Base-by-base conservation (phyloP, 2,888 invertebrate species). In the Drosophila eohydei region DNA sequence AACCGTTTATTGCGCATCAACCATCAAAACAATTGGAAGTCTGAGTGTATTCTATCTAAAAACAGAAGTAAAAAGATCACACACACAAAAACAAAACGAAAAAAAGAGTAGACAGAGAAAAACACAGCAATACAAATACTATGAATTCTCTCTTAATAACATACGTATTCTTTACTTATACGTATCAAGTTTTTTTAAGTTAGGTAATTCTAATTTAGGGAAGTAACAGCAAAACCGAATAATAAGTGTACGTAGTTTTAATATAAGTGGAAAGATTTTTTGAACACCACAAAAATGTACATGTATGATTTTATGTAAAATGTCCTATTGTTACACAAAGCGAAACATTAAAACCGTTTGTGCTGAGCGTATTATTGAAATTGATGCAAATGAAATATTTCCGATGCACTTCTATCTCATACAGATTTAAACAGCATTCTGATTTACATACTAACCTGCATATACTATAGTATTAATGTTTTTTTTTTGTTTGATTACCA, bases 1-100 rank as follows among this genome's bases (percentile, higher is more conserved):
- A 98, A 93, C 98, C 98, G 80, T 98, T 98, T 94, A 97, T 97
- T 93, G 94, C 96, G 84, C 96, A 97, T 89, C 95, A 95, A 91
- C 95, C 95, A 91, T 95, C 97, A 83, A 97, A 97, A 93, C 96
- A 96, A 93, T 94, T 96, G 94, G 96, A 96, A 93, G 96, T 96
- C 95, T 96, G 95, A 95, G 92, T 91, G 91, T 91, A 85, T 80
- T 79, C 70, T 88, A 79, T 86, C 80, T 88, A 77, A 76, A 63
- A 74, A 48, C 30, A 66, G 43, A 73, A 66, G 51, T 60, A 51
- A 76, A 75, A 57, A 69, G 65, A 46, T 52, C 65, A 60, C 67
- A 65, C 62, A 48, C 8, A 16, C 9, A 43, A 60, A 61, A 50
- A 78, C 55, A 69, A 40, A 59, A 54, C 44, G 41, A 56, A 56